Evolutionary conservation across 2,888 invertebrate genomes (phyloP), one percentile per base, ranked within the genome.

Genomic region (Carcina quercana): DNA sequence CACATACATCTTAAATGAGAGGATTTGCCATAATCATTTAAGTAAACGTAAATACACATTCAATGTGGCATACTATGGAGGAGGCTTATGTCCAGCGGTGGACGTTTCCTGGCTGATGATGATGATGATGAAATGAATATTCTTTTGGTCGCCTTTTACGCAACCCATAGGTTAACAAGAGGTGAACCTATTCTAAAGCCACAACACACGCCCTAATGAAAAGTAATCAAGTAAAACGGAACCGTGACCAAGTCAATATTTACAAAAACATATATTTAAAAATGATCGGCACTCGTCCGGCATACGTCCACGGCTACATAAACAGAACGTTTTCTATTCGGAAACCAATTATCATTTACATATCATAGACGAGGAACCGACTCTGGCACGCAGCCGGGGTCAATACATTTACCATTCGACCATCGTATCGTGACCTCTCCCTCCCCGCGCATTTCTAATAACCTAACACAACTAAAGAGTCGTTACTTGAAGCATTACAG

Each of bases 301-400:
- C 60, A 57, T 63, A 60, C 67, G 60, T 61, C 61, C 60, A 52
- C 61, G 55, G 68, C 59, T 69, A 70, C 71, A 69, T 74, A 72
- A 71, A 72, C 67, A 71, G 71, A 75, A 71, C 66, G 63, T 75
- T 75, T 79, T 74, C 71, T 69, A 73, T 79, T 76, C 72, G 66
- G 67, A 74, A 79, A 76, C 76, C 76, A 82, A 79, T 82, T 79
- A 79, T 79, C 79, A 79, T 80, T 80, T 74, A 79, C 78, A 78
- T 80, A 79, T 80, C 78, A 78, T 67, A 79, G 73, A 74, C 67
- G 71, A 68, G 65, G 74, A 58, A 69, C 78, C 76, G 80, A 74
- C 74, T 67, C 63, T 47, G 68, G 72, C 72, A 70, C 69, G 74
- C 67, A 71, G 73, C 60, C 63, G 74, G 73, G 79, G 76, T 80